Conservation (phyloP, 2,113 vertebrate genomes). For the Atlantisia rogersi region DNA sequence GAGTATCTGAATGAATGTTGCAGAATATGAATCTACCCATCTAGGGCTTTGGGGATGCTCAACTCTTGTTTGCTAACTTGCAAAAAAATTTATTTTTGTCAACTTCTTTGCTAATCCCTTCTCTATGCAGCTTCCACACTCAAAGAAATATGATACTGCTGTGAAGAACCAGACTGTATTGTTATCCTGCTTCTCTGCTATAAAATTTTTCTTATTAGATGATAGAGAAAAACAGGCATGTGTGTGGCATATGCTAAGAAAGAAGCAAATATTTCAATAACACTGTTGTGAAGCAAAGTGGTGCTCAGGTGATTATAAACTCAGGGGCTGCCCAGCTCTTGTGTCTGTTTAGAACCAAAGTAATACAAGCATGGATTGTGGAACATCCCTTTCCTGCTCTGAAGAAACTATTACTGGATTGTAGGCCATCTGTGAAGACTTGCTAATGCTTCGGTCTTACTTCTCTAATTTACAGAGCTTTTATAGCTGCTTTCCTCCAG, state of each 20-base stretch:
- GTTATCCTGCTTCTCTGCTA: neutral
- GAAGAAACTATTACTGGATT: neutral
- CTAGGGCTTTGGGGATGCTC: neutral
- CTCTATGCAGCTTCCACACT: neutral
- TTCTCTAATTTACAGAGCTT: neutral
- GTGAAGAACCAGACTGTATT: neutral
- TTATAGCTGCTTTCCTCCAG: neutral
- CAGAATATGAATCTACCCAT: neutral
- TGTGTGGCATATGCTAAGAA: neutral
- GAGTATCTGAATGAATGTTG: neutral
- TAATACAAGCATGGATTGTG: neutral
- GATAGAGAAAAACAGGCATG: neutral
- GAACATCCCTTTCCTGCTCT: neutral
- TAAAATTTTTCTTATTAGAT: neutral
- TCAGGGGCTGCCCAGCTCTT: neutral
- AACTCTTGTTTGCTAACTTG: neutral
- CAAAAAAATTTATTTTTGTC: neutral
- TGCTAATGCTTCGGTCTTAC: neutral
- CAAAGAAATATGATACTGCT: neutral
- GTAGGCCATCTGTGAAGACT: neutral
- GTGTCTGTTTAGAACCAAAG: neutral
- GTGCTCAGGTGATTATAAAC: neutral
- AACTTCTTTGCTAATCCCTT: neutral
- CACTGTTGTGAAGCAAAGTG: neutral
- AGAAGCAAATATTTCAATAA: neutral